These are phyloP conservation scores for Diaperis boleti DNA, from an alignment of 2,888 invertebrate species.

Conservation along the genomic window DNA sequence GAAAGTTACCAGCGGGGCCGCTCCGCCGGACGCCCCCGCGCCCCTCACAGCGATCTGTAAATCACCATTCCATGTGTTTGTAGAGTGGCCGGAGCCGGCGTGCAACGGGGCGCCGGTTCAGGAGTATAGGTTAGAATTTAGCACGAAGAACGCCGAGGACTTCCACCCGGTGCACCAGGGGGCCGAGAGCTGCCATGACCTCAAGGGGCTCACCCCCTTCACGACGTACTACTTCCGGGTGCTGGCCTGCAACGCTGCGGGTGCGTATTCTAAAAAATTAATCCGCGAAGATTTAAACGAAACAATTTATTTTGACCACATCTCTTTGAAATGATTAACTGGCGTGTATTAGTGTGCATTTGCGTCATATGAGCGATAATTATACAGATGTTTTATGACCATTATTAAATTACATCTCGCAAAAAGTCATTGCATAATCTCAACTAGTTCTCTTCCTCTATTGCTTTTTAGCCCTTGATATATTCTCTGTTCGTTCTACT, in stretches of 20 bases:
- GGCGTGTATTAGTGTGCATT: background rate
- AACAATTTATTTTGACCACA: background rate
- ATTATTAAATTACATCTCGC: background rate
- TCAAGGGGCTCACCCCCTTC: conserved; percentile 81
- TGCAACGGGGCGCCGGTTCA: conserved; percentile 85
- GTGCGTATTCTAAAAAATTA: conserved; percentile 58
- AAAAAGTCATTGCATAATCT: too few relatives aligned
- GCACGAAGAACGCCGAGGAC: conserved; percentile 66
- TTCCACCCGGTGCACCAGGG: conserved; percentile 76
- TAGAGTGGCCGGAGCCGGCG: conserved; percentile 84
- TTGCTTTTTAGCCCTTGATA: too few relatives aligned
- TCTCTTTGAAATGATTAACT: background rate
- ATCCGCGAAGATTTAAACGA: background rate
- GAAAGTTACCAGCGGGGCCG: conserved; percentile 82
- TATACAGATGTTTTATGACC: too few relatives aligned
- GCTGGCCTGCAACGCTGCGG: conserved; percentile 85
- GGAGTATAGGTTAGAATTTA: conserved; percentile 85
- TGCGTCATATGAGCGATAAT: background rate
- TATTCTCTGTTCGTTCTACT: too few relatives aligned
- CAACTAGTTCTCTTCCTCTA: too few relatives aligned
- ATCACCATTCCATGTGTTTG: conserved; percentile 75
- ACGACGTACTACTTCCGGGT: conserved; percentile 86
- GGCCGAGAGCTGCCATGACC: conserved; percentile 72
- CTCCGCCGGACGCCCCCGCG: conserved; percentile 82
- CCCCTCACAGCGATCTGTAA: conserved; percentile 72